phyloP scores from a whole-genome alignment of 2,888 invertebrate species.

The Aphodius sticticus region DNA sequence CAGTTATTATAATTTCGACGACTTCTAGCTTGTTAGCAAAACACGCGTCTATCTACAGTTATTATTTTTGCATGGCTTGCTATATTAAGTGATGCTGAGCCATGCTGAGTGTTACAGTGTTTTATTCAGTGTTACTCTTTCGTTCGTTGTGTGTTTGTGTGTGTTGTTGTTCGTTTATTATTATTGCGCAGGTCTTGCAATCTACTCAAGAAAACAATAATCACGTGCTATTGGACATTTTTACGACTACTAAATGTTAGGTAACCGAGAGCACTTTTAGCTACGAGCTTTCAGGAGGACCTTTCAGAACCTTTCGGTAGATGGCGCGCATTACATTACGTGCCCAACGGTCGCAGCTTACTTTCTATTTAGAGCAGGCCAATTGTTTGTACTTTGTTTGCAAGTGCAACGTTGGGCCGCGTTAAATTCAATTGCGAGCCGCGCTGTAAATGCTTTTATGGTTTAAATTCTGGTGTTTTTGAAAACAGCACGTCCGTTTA shows the following conservation, averaged over 20 bases:
- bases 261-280: slow-evolving; percentile 46
- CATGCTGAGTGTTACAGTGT: neutral
- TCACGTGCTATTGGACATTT: slow-evolving; percentile 56
- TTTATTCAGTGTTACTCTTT: neutral
- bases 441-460: neutral
- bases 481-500: neutral
- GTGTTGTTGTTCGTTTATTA: slow-evolving; percentile 42
- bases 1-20: neutral
- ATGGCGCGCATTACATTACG: neutral
- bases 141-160: slow-evolving; percentile 24
- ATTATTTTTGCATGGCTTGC: neutral
- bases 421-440: neutral
- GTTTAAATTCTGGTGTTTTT: neutral
- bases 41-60: neutral
- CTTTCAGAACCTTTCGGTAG: neutral
- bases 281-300: neutral
- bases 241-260: slow-evolving; percentile 58
- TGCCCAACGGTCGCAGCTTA: neutral
- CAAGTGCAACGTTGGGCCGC: neutral
- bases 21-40: slow-evolving; percentile 11
- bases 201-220: slow-evolving; percentile 54
- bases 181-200: slow-evolving; percentile 56
- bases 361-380: neutral
- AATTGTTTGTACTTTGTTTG: neutral
- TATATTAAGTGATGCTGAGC: neutral